Evolutionary conservation across 2,113 vertebrate genomes (phyloP), one percentile per base, ranked within the genome.

Genomic region (Caracal caracal): DNA sequence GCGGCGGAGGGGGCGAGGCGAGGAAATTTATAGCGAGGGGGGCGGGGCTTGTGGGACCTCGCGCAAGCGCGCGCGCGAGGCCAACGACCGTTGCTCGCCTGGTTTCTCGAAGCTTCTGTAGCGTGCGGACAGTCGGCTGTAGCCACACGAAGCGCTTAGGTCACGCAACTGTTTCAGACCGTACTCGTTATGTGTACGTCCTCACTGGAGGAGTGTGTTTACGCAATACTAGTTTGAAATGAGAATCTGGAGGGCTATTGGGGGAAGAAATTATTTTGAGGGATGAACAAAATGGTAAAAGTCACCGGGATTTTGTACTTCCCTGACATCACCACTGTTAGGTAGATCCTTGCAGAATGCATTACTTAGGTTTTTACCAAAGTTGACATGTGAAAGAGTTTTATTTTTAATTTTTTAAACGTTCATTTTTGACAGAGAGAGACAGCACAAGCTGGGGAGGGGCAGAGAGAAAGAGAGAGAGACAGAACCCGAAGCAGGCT

Each of bases 171-270:
- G 43, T 65, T 53, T 22, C 26, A 22, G 5, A 3, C 5, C 15
- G 1, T 10, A 30, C 3, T 22, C 11, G 2, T 56, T 61, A 4
- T 33, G 0, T 35, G 3, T 6, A 19, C 35, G 20, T 7, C 15
- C 33, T 16, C 66, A 5, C 3, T 1, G 26, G 37, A 37, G 26
- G 5, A 16, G 22, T 12, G 10, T 15, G 51, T 40, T 17, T 3
- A 10, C 11, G n/a, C 5, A 12, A 24, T 37, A 26, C 20, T 33
- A 33, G 4, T 16, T 24, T 49, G 47, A 75, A 35, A 3, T 16
- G 61, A 85, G 40, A 13, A 56, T 51, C 59, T 20, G 5, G 70
- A 35, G 61, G n/a, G 10, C 47, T 59, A 3, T 16, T 2, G 19
- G 3, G 53, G 2, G 22, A 78, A 71, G 28, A 70, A 61, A 6